Percentiles rank a stretch among this genome's conserved stretches.
Conservation (phyloP, 2,888 invertebrate genomes). For the Rosalia funebris region DNA sequence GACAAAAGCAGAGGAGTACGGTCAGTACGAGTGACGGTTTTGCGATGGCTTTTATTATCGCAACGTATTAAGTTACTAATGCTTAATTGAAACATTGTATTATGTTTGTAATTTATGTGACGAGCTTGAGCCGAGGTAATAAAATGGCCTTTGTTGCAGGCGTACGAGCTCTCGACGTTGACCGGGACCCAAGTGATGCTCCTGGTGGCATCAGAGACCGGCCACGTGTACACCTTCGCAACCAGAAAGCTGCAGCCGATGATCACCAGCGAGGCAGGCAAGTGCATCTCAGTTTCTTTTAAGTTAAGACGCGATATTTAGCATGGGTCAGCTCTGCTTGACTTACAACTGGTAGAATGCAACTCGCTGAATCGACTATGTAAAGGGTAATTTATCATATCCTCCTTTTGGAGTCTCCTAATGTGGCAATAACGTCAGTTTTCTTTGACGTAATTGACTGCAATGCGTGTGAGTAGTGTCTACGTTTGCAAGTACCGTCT, state of each 20-base stretch:
- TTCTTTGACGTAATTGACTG: no score
- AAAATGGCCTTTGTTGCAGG: constrained; percentile 72
- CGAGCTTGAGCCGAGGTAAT: constrained; percentile 31
- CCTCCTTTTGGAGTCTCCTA: no score
- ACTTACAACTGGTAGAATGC: no score
- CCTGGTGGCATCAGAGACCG: constrained; percentile 97
- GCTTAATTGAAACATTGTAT: constrained; percentile 28
- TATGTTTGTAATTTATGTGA: constrained; percentile 30
- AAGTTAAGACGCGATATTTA: no score
- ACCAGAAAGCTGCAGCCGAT: constrained; percentile 98
- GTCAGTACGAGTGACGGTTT: constrained; percentile 8
- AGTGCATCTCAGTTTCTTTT: constrained; percentile 21
- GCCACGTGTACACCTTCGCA: constrained; percentile 99
- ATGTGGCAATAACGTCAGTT: no score
- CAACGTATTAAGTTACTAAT: constrained; percentile 25
- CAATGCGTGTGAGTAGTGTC: no score
- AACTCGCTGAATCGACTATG: no score
- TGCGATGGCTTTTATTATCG: constrained; percentile 21
- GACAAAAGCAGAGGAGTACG: constrained; percentile 24
- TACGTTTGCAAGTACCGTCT: no score
- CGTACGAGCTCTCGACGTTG: constrained; percentile 97
- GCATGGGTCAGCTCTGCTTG: not conserved
- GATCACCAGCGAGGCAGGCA: constrained; percentile 96
- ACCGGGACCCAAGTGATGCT: constrained; percentile 99
- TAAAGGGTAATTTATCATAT: no score